These are phyloP conservation scores for Macrosteles quadrilineatus DNA, from an alignment of 1,140 invertebrate species.

Conservation along the genomic window DNA sequence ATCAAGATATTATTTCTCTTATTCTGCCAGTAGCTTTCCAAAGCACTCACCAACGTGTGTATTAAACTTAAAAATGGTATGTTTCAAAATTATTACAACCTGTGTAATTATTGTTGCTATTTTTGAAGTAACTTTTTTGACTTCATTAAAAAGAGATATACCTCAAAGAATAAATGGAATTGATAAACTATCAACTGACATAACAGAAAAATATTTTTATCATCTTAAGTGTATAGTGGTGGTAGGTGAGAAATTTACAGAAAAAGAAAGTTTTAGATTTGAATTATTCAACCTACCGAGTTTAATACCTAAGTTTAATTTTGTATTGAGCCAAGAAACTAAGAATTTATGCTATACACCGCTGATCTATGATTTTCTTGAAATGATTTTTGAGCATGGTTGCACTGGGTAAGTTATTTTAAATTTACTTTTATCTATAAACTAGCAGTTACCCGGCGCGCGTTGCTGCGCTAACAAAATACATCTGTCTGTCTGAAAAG, in stretches of 20 bases:
- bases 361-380: background rate
- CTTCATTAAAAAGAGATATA: too few species aligned
- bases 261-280: background rate
- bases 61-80: too few species aligned
- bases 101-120: too few species aligned
- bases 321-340: background rate
- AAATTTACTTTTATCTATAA: background rate
- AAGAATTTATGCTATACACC: background rate
- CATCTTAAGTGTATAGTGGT: background rate
- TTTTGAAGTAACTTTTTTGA: too few species aligned
- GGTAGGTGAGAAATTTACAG: background rate
- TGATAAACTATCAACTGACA: background rate
- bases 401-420: conserved; percentile 15
- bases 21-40: too few species aligned
- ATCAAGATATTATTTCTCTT: too few species aligned
- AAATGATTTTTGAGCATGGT: background rate
- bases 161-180: background rate
- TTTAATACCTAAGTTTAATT: background rate
- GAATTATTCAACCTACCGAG: background rate
- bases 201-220: background rate
- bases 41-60: too few species aligned
- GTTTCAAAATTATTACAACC: too few species aligned
- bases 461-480: too few species aligned
- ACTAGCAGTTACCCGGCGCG: too few species aligned
- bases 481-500: too few species aligned